Evolutionary conservation across 2,888 invertebrate genomes (phyloP), one percentile per base, ranked within the genome.

Genomic region (Eupithecia insigniata): DNA sequence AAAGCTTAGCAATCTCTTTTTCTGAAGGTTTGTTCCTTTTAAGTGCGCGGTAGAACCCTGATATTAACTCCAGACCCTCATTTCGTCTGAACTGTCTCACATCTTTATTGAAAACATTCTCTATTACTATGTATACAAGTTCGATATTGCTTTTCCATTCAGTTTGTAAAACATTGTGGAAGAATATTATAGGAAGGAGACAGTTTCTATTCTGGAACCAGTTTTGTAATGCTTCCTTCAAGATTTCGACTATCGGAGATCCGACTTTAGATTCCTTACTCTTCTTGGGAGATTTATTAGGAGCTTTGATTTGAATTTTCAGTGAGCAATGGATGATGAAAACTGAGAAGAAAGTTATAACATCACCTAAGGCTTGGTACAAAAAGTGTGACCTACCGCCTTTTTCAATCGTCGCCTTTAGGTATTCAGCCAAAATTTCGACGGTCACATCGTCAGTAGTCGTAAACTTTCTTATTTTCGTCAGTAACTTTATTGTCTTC

Each of bases 171-270:
- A 96, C 90, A 77, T 94, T 95, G 81, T 95, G 96, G 78, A 97
- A 96, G 68, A 97, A 90, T 65, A 95, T 95, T 6, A 95, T 95
- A 0, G 96, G 96, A 0, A 96, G 90, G 46, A 95, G 86, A 79
- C 95, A 96, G 78, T 95, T 96, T 62, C 96, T 94, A 84, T 95
- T 96, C 70, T 92, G 94, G 80, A 96, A 96, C 83, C 95, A 96
- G 30, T 89, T 94, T 34, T 94, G 91, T 65, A 96, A 84, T 55
- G 95, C 92, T 66, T 95, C 95, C 60, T 88, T 90, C 46, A 96
- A 92, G 70, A 95, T 93, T 67, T 93, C 88, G 3, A 91, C 80
- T 30, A 96, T 83, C 0, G 89, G 87, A 18, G 90, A 89, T 26
- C 60, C n/a, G 1, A 2, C 18, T 51, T 72, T 69, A 58, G 87